These are phyloP conservation scores for Drosophila nikananu DNA, from an alignment of 1,140 invertebrate species.

Conservation along the genomic window DNA sequence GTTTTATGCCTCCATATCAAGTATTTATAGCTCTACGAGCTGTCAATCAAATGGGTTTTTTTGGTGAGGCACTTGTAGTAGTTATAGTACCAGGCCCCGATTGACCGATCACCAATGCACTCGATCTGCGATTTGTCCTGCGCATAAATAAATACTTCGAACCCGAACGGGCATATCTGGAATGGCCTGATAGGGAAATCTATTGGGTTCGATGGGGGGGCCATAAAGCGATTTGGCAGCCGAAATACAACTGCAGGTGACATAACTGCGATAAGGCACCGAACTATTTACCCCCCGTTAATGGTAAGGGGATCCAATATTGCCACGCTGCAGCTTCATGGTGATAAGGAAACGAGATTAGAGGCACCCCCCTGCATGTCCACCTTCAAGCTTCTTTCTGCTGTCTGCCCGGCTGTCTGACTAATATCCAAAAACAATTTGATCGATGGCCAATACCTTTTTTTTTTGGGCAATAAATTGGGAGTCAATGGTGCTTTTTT, in stretches of 20 bases:
- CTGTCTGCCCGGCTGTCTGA: constrained; percentile 36
- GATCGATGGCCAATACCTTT: constrained; percentile 22
- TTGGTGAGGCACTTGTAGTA: not conserved
- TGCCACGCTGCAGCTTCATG: constrained; percentile 40
- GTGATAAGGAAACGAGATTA: constrained; percentile 43
- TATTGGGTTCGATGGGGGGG: constrained; percentile 34
- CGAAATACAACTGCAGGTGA: constrained; percentile 51
- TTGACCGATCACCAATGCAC: constrained; percentile 45
- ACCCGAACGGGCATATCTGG: constrained; percentile 48
- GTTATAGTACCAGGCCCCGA: constrained; percentile 24
- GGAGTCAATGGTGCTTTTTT: not conserved
- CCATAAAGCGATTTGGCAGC: constrained; percentile 64
- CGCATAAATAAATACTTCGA: constrained; percentile 42
- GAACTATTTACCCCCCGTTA: constrained; percentile 12
- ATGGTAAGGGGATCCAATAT: constrained; percentile 18
- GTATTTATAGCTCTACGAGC: constrained; percentile 38
- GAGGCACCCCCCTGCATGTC: constrained; percentile 1
- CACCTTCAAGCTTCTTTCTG: constrained; percentile 2
- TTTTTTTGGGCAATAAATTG: constrained; percentile 33
- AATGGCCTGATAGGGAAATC: constrained; percentile 51
- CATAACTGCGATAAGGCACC: constrained; percentile 56
- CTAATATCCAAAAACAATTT: constrained; percentile 28
- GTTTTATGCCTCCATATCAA: constrained; percentile 23
- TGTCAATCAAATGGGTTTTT: constrained; percentile 52
- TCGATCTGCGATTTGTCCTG: constrained; percentile 53